Evolutionary conservation across 1,140 invertebrate genomes (phyloP).

Genomic region (Brachionus calyciflorus): DNA sequence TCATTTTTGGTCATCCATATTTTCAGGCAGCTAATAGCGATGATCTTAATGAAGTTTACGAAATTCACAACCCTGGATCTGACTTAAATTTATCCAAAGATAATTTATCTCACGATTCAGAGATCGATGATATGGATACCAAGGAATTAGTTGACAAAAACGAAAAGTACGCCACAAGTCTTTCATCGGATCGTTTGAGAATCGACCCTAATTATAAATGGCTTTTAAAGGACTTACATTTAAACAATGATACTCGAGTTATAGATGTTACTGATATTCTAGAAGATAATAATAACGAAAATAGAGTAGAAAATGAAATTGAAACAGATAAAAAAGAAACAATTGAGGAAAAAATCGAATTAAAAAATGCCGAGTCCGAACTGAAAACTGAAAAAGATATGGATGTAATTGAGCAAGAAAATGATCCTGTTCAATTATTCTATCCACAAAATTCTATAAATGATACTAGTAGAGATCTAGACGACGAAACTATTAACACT

Average conservation of each 20-base stretch:
- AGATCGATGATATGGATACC: neutral
- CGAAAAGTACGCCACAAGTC: neutral
- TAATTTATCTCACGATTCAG: neutral
- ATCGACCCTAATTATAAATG: slow-evolving; percentile 40
- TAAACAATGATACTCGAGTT: slow-evolving; percentile 9
- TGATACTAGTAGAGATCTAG: slow-evolving; percentile 22
- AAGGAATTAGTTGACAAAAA: neutral
- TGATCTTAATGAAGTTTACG: neutral
- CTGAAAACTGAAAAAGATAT: too few species aligned
- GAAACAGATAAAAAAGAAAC: neutral
- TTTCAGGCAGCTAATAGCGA: slow-evolving; percentile 1
- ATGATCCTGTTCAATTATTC: slow-evolving; percentile 25
- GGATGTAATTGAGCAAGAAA: neutral
- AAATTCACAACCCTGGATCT: neutral
- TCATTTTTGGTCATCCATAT: slow-evolving; percentile 28
- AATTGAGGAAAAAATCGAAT: too few species aligned
- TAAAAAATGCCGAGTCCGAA: too few species aligned
- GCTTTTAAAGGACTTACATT: slow-evolving; percentile 26
- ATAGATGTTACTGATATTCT: slow-evolving; percentile 41
- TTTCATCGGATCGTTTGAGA: neutral
- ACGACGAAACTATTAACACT: slow-evolving; percentile 13
- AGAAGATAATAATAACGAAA: neutral
- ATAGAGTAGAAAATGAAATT: neutral
- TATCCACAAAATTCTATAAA: slow-evolving; percentile 27
- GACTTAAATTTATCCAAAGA: neutral